A percentile compares a stretch with the other conserved stretches of the same genome.
phyloP scores from a whole-genome alignment of 64 coral and sea anemone species.

The Dendronephthya gigantea region DNA sequence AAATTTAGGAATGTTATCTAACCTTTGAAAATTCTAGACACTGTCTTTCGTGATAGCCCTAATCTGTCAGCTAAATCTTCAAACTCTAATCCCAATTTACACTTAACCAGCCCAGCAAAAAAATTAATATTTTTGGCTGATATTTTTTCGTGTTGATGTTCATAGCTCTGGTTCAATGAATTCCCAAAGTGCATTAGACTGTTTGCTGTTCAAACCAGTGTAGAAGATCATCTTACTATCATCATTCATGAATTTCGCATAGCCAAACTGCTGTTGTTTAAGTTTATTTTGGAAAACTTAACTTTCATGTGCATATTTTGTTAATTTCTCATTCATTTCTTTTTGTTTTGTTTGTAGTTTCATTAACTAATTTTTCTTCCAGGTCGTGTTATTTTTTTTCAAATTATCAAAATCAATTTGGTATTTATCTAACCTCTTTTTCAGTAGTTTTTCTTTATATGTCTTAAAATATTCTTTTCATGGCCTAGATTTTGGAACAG shows the following conservation, averaged over 20 bases:
- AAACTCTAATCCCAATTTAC: slow-evolving; percentile 26
- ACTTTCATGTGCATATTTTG: no score
- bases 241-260: no score
- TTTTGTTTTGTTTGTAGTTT: no score
- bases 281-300: no score
- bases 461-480: background rate
- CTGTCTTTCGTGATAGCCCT: background rate
- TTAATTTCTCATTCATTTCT: no score
- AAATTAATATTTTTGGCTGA: slow-evolving; percentile 9
- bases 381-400: background rate
- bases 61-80: slow-evolving; percentile 13
- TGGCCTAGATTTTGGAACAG: background rate
- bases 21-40: background rate
- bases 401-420: slow-evolving; percentile 7
- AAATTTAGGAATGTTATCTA: slow-evolving; percentile 16
- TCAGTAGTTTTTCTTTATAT: background rate
- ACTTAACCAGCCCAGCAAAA: slow-evolving; percentile 16
- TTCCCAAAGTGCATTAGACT: background rate
- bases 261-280: no score
- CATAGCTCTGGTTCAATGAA: background rate
- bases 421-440: background rate
- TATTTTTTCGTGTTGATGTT: background rate
- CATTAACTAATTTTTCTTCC: no score
- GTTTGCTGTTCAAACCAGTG: no score
- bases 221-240: no score